Evolutionary conservation across 2,113 vertebrate genomes (phyloP), one percentile per base, ranked within the genome.

Genomic region (Bucco capensis): DNA sequence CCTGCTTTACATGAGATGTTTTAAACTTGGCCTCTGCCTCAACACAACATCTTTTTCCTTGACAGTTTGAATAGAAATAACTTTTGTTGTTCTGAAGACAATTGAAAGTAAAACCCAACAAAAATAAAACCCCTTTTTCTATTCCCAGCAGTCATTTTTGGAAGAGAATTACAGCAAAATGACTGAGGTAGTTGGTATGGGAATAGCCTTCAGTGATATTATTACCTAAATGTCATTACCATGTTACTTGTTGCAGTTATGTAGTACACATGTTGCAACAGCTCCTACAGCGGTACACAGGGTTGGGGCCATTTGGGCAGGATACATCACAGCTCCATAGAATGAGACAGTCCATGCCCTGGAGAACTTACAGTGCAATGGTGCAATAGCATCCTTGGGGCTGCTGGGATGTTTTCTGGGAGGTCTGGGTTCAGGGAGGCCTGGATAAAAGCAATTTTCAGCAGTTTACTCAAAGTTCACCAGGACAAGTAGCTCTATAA

Each of bases 221-320:
- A 25, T 23, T 66, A 40, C 71, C 46, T 64, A 42, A 40, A 28
- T 0, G 3, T 31, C 8, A 4, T 12, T n/a, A 31, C 5, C 62
- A 21, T 3, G 16, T 30, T 69, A 31, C 76, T 38, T 16, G 12
- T 0, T 51, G 49, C 1, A 1, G 37, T 37, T 33, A 31, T 1
- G 1, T 4, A 30, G 38, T 2, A 19, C 42, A 18, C 0, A 4
- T 31, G 35, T 44, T 81, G 70, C 77, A 38, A 19, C 13, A 56
- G 33, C 56, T 46, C 64, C 54, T 19, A 3, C 2, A 65, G 64
- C 64, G 14, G 10, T 2, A 0, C 1, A 3, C 5, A 38, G 40
- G 50, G 22, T 7, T 22, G 14, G 44, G 38, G 54, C 54, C 50
- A 30, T n/a, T 1, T 10, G 64, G 40, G 51, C 46, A 78, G 25